Base-by-base conservation (phyloP, 2,113 vertebrate genomes). In the Engraulis encrasicolus region DNA sequence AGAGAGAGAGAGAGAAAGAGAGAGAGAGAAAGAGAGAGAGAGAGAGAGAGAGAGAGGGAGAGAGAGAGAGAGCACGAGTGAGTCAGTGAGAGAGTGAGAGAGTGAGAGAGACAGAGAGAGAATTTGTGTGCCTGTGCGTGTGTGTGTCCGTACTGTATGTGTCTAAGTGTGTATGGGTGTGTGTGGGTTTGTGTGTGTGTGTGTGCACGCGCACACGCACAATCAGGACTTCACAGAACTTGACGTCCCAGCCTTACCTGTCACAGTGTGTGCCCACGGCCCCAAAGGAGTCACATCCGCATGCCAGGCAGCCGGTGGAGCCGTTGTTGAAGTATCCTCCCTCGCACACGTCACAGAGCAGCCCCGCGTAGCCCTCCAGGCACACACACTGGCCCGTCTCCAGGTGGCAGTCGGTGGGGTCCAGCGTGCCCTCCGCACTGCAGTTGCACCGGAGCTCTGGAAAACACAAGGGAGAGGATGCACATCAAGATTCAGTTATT, bases 301-400 rank as follows among this genome's bases (percentile, higher is more conserved):
- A 95, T 54, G 92, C 84, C 85, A 92, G 89, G 86, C 95, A 96
- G 88, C 89, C 91, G 12, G 89, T 91, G 87, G 94, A 94, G 81
- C 91, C 91, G 15, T 95, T 95, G 88, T 89, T 92, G 89, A 95
- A 95, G 91, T 92, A 89, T 0, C 89, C 91, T 34, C 92, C 93
- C 78, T 92, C 89, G 4, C 95, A 96, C 82, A 93, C 91, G 34
- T 94, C 93, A 38, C 95, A 96, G 88, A 90, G 92, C 31, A 89
- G 91, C 4, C 94, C 94, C 0, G 45, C 52, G 88, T 95, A 93
- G 66, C 93, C 93, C 1, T 20, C 5, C 82, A 93, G 3, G 80
- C 95, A 96, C 0, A 19, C 81, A 71, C 95, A 96, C 87, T 93
- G 93, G 37, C 95, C 94, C 0, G 92, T 94, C 78, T 0, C 77